phyloP scores from a whole-genome alignment of 2,113 vertebrate genomes.

The Aptenodytes patagonicus region DNA sequence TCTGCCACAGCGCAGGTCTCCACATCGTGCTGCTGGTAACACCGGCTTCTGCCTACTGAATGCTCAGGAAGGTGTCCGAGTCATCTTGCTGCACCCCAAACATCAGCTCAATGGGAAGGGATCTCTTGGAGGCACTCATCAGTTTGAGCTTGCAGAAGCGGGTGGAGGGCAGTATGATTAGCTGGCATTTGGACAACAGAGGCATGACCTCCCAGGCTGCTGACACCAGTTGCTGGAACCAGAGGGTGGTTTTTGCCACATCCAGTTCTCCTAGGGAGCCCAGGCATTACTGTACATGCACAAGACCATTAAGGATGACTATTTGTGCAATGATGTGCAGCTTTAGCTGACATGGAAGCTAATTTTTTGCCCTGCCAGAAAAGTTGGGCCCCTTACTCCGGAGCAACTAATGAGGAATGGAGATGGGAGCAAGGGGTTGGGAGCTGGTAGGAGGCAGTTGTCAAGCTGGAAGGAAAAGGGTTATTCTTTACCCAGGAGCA shows the following conservation, averaged over 20 bases:
- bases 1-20: neutral
- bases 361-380: neutral
- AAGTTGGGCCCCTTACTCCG: neutral
- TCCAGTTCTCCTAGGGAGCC: neutral
- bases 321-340: neutral
- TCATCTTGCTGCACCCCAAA: neutral
- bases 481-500: neutral
- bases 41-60: neutral
- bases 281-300: neutral
- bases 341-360: neutral
- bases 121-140: neutral
- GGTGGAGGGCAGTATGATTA: neutral
- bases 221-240: neutral
- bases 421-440: neutral
- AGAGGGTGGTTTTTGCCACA: neutral
- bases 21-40: neutral
- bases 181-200: neutral
- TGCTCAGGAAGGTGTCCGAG: neutral
- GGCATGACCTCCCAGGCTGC: neutral
- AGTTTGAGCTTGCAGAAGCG: neutral
- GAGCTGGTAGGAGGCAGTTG: neutral
- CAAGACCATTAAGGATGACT: neutral
- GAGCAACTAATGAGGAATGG: neutral
- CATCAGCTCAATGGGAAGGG: neutral
- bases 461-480: neutral